Evolutionary conservation across 37 sponge, comb jelly and placozoan species (phyloP).

Genomic region (Spongilla lacustris): DNA sequence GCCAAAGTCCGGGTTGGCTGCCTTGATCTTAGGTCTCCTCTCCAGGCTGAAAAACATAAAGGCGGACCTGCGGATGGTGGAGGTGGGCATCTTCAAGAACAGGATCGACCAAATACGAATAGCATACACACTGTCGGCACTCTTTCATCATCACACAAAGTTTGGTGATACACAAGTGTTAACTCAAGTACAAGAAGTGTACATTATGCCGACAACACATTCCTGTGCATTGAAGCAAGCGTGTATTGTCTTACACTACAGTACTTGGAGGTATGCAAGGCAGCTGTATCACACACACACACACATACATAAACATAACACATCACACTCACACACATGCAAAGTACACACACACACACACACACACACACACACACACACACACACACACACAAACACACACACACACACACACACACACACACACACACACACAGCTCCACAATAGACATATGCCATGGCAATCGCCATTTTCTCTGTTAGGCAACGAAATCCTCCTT

Average conservation of each 20-base stretch:
- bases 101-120: background rate
- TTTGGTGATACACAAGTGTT: background rate
- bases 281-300: background rate
- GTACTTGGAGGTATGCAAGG: background rate
- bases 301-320: background rate
- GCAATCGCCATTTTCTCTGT: no score
- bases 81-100: conserved; percentile 19
- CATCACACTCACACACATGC: background rate
- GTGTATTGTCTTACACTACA: background rate
- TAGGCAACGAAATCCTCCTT: no score
- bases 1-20: conserved; percentile 46
- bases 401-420: background rate
- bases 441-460: no score
- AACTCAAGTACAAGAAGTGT: background rate
- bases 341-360: no score
- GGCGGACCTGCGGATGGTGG: conserved; percentile 69
- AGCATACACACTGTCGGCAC: background rate
- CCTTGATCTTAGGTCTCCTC: conserved; percentile 68
- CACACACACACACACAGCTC: background rate
- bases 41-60: conserved; percentile 87
- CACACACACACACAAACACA: no score
- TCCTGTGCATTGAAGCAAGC: background rate
- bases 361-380: no score
- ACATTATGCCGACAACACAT: background rate
- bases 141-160: background rate